Percentiles rank a stretch among this genome's conserved stretches.
phyloP scores from a whole-genome alignment of 2,888 invertebrate species.

The Drosophila infuscata region DNA sequence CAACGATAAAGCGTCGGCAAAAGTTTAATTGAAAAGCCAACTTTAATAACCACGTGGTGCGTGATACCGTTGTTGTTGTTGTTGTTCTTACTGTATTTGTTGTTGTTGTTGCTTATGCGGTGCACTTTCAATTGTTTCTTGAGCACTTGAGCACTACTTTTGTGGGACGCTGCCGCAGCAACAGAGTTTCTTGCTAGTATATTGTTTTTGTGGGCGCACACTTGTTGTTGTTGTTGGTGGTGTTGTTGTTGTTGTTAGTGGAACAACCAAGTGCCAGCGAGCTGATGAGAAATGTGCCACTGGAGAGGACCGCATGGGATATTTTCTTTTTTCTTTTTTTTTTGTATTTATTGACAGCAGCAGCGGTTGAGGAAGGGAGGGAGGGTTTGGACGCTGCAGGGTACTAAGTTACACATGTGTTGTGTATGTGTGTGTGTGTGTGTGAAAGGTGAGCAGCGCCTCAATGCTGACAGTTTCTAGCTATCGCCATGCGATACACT shows the following conservation, averaged over 20 bases:
- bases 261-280: constrained; percentile 65
- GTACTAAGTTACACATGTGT: constrained; percentile 15
- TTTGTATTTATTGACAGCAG: constrained; percentile 62
- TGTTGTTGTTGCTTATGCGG: constrained; percentile 33
- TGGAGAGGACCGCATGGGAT: constrained; percentile 54
- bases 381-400: constrained; percentile 36
- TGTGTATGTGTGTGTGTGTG: neutral
- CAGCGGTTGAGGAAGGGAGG: neutral
- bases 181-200: constrained; percentile 1
- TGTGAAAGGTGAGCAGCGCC: constrained; percentile 50
- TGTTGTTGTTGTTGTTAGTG: constrained; percentile 34
- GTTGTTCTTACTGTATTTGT: constrained; percentile 24
- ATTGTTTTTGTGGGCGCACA: constrained; percentile 26
- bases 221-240: constrained; percentile 16
- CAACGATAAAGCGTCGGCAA: constrained; percentile 45
- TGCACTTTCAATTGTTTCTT: constrained; percentile 68
- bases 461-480: constrained; percentile 56
- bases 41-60: constrained; percentile 75
- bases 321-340: neutral
- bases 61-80: constrained; percentile 31
- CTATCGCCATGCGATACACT: constrained; percentile 49
- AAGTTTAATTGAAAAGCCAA: constrained; percentile 74
- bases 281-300: constrained; percentile 77
- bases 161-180: constrained; percentile 32
- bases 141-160: constrained; percentile 58